Conservation (phyloP, 1,140 invertebrate species). For the Metaphire vulgaris region DNA sequence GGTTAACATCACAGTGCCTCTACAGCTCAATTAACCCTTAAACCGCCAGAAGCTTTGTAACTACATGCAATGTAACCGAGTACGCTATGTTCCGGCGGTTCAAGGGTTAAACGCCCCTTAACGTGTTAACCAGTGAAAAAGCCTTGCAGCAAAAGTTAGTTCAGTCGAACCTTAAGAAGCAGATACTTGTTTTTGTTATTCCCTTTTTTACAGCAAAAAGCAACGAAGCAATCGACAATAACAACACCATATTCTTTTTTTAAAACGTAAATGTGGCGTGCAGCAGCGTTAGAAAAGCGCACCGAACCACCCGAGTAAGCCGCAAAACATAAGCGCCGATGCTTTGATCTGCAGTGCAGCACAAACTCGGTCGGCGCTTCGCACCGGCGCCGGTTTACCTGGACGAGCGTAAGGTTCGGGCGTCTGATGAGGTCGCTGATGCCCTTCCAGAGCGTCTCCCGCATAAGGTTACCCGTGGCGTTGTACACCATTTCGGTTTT, state of each 20-base stretch:
- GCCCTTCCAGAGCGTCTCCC: slow-evolving; percentile 83
- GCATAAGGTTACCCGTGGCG: slow-evolving; percentile 86
- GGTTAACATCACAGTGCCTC: too few species aligned
- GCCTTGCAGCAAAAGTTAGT: neutral
- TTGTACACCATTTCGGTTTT: slow-evolving; percentile 92
- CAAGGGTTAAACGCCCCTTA: neutral
- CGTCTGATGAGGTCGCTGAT: slow-evolving; percentile 80
- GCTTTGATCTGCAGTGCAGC: too few species aligned
- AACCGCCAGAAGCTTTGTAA: too few species aligned
- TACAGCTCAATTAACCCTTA: too few species aligned
- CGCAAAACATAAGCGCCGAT: too few species aligned
- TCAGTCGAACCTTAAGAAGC: too few species aligned
- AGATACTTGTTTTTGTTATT: too few species aligned
- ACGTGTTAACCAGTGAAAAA: too few species aligned
- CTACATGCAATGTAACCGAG: too few species aligned
- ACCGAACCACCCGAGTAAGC: too few species aligned
- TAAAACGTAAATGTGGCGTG: neutral
- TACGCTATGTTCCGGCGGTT: too few species aligned
- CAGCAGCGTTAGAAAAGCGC: neutral
- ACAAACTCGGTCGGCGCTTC: neutral
- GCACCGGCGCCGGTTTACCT: slow-evolving; percentile 52
- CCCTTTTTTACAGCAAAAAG: too few species aligned
- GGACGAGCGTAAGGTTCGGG: slow-evolving; percentile 77
- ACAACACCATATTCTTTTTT: neutral
- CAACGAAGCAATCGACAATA: neutral